Percentiles rank a stretch among this genome's conserved stretches.
Conservation (phyloP, 1,140 invertebrate species). For the Brachionus plicatilis region DNA sequence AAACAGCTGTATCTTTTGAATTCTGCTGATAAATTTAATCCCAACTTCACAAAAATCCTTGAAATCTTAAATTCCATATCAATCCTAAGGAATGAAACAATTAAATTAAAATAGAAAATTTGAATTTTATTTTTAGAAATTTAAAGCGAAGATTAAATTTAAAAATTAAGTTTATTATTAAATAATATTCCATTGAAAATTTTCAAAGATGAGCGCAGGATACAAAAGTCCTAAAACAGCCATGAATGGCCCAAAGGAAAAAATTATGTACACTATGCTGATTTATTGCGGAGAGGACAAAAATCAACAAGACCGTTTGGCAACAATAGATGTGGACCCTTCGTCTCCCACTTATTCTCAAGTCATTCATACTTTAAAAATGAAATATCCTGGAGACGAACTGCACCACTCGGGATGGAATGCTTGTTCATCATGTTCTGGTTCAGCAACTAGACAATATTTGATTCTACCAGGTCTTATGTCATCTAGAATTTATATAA, state of each 20-base stretch:
- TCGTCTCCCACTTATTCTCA: slow-evolving; percentile 74
- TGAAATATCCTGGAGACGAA: slow-evolving; percentile 76
- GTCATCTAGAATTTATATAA: slow-evolving; percentile 75
- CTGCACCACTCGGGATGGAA: slow-evolving; percentile 94
- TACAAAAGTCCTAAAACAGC: background rate
- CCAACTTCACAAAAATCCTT: background rate
- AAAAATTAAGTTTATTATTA: background rate
- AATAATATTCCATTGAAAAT: background rate
- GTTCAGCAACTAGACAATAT: slow-evolving; percentile 63
- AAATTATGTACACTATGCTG: slow-evolving; percentile 77
- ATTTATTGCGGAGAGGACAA: slow-evolving; percentile 58
- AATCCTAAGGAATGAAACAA: background rate
- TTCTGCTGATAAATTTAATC: too few species aligned
- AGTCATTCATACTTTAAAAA: slow-evolving; percentile 77
- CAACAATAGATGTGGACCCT: slow-evolving; percentile 84
- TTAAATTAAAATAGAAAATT: background rate
- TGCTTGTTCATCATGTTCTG: slow-evolving; percentile 80
- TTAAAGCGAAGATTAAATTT: background rate
- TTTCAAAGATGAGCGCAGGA: background rate
- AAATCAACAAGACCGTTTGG: slow-evolving; percentile 72
- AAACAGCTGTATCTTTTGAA: too few species aligned
- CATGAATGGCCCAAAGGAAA: slow-evolving; percentile 61
- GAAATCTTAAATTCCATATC: background rate
- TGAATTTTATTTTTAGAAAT: background rate
- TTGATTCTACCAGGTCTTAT: slow-evolving; percentile 75